Conservation (phyloP, 2,797 vertebrate species). For the Chelidonichthys spinosus region DNA sequence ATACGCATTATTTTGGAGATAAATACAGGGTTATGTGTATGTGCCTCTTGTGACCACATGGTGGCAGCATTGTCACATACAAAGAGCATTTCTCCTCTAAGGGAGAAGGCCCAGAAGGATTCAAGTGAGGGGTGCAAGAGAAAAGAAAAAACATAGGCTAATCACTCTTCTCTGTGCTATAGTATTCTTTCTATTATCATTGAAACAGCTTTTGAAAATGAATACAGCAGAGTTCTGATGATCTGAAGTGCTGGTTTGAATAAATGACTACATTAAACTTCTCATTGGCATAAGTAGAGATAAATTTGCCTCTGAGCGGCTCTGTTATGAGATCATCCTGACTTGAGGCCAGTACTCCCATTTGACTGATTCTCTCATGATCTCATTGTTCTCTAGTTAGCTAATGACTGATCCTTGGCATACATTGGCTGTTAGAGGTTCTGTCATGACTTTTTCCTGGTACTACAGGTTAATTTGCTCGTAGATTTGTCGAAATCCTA, state of each 20-base stretch:
- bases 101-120: constrained; percentile 8
- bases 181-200: neutral
- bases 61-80: constrained; percentile 34
- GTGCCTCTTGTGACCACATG: constrained; percentile 33
- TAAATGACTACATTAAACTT: constrained; percentile 40
- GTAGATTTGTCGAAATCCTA: constrained; percentile 36
- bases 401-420: constrained; percentile 73
- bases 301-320: constrained; percentile 58
- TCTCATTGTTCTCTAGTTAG: constrained; percentile 74
- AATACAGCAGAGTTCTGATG: neutral
- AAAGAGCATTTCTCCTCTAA: neutral
- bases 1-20: neutral
- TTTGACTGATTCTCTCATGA: constrained; percentile 73
- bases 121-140: neutral
- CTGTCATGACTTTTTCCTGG: constrained; percentile 51
- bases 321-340: constrained; percentile 75
- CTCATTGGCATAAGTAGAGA: constrained; percentile 56
- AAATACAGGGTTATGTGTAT: neutral
- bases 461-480: constrained; percentile 50
- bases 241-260: neutral
- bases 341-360: constrained; percentile 68
- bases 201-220: neutral
- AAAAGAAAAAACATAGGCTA: neutral
- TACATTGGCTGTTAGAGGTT: constrained; percentile 41
- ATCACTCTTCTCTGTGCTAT: neutral